Evolutionary conservation across 2,113 vertebrate genomes (phyloP).

Genomic region (Indri indri): DNA sequence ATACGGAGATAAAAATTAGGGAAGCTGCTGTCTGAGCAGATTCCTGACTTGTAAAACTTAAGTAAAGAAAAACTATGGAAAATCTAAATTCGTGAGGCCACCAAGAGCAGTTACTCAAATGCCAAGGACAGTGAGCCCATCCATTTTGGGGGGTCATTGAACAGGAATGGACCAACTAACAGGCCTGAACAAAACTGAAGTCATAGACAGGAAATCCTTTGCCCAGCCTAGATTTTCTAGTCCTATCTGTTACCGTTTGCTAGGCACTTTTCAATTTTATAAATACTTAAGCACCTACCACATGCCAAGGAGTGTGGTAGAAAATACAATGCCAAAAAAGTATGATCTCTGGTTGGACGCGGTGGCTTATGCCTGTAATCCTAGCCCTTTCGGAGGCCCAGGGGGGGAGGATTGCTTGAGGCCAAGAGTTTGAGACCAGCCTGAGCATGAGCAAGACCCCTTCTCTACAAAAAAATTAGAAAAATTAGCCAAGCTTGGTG

Average conservation of each 20-base stretch:
- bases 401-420: too few relatives aligned
- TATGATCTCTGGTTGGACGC: too few relatives aligned
- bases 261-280: not conserved
- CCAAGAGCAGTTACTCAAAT: not conserved
- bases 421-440: too few relatives aligned
- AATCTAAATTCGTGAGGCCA: not conserved
- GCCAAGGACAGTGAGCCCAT: too few relatives aligned
- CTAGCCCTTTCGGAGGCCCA: too few relatives aligned
- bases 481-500: too few relatives aligned
- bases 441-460: too few relatives aligned
- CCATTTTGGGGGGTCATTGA: not conserved
- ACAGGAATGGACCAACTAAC: not conserved
- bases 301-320: too few relatives aligned
- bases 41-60: not conserved
- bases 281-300: not conserved
- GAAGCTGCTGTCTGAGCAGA: not conserved
- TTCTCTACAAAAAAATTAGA: too few relatives aligned
- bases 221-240: not conserved
- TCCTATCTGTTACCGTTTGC: not conserved
- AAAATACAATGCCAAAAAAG: not conserved
- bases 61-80: not conserved
- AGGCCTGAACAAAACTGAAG: not conserved
- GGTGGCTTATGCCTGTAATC: too few relatives aligned
- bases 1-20: not conserved
- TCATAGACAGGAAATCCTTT: not conserved